Evolutionary conservation across 2,113 vertebrate species (phyloP).

Genomic region (Pantherophis guttatus): DNA sequence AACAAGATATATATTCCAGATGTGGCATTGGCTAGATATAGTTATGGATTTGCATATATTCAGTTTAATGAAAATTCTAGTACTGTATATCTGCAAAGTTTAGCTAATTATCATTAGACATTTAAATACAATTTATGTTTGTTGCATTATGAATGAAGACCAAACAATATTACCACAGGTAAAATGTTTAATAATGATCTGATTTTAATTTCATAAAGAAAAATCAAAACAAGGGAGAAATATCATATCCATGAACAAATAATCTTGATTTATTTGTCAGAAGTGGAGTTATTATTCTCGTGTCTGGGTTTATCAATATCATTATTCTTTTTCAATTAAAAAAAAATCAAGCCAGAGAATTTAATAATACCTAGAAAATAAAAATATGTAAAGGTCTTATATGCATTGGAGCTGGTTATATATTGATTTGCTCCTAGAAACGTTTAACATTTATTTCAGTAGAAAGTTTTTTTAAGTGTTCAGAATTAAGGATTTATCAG

Average conservation of each 20-base stretch:
- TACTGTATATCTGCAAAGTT: not conserved
- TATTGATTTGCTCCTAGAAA: not conserved
- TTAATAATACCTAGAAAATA: not conserved
- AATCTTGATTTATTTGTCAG: not conserved
- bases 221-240: not conserved
- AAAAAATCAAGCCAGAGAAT: not conserved
- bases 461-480: slow-evolving; percentile 40
- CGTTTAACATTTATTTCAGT: not conserved
- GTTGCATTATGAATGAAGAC: not conserved
- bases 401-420: not conserved
- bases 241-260: not conserved
- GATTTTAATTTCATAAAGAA: not conserved
- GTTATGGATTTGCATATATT: not conserved
- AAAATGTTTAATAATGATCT: not conserved
- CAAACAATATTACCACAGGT: not conserved
- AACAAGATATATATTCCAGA: not conserved
- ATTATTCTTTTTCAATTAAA: not conserved
- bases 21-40: not conserved
- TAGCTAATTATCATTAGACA: not conserved
- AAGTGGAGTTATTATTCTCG: not conserved
- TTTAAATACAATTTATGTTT: not conserved
- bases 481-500: not conserved
- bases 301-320: not conserved
- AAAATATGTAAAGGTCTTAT: not conserved
- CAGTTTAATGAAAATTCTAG: not conserved